A percentile compares a stretch with the other conserved stretches of the same genome.
These are phyloP conservation scores for Xenentodon cancila DNA, from an alignment of 2,797 vertebrate genomes.

Conservation along the genomic window DNA sequence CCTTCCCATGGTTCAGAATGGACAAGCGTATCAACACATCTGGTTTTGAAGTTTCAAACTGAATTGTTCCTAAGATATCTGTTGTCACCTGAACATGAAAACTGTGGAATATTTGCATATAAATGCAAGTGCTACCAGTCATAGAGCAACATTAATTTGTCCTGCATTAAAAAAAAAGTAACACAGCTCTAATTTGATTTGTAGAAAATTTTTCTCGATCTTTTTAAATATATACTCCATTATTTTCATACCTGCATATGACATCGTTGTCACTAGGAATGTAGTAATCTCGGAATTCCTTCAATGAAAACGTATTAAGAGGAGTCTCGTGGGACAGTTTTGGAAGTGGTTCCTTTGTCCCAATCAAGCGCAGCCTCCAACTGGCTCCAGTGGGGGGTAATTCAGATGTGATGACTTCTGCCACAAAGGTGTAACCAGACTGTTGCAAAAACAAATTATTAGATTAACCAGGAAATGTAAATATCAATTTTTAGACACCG, in stretches of 20 bases:
- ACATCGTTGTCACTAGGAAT: slow-evolving; percentile 86
- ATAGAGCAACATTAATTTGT: neutral
- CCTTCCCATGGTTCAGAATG: slow-evolving; percentile 86
- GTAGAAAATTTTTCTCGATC: too few species aligned
- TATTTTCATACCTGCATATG: slow-evolving; percentile 83
- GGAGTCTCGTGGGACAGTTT: slow-evolving; percentile 72
- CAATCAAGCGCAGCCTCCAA: slow-evolving; percentile 88
- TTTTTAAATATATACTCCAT: neutral
- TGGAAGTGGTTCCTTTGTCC: slow-evolving; percentile 81
- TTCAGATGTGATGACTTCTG: slow-evolving; percentile 81
- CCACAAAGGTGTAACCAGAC: slow-evolving; percentile 90
- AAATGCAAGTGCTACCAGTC: neutral
- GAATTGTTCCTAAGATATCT: slow-evolving; percentile 83
- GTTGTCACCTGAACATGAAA: slow-evolving; percentile 78
- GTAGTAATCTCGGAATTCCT: slow-evolving; percentile 89
- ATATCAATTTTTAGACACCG: too few species aligned
- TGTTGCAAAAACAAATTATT: slow-evolving; percentile 19
- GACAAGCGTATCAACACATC: slow-evolving; percentile 85
- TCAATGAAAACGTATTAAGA: slow-evolving; percentile 79
- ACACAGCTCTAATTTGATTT: too few species aligned
- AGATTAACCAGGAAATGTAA: too few species aligned
- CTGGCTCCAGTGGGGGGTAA: slow-evolving; percentile 62
- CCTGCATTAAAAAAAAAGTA: too few species aligned
- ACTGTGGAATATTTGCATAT: slow-evolving; percentile 60
- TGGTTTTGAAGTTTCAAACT: slow-evolving; percentile 86